Base-by-base conservation (phyloP, 2,113 vertebrate genomes). In the Caranx melampygus region DNA sequence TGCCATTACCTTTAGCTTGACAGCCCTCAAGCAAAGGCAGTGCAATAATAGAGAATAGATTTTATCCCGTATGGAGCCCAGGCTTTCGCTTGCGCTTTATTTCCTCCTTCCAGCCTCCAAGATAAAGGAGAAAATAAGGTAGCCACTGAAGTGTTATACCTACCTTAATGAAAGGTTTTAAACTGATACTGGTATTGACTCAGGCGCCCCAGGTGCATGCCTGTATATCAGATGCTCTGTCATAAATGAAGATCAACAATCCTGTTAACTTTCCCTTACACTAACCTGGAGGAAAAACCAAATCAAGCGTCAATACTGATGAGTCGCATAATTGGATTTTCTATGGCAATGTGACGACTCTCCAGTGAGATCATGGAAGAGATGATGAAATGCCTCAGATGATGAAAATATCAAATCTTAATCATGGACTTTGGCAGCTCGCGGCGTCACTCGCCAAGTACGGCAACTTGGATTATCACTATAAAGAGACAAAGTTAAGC, bases 31-130 rank as follows among this genome's bases (percentile, higher is more conserved):
- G 93, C 91, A 87, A 87, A 70, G 51, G 78, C 87, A 88, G 87
- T 78, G 90, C 90, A 92, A 94, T 94, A 94, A 94, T 91, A 89
- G 88, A 91, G 92, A 94, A 94, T 92, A 93, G 92, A 94, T 94
- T 92, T 91, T 92, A 93, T 95, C 92, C 91, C 90, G 66, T 91
- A 85, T 89, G 88, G 91, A 89, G 86, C 72, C 13, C 18, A 84
- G 82, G 86, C 81, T 87, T 87, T 85, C 52, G 78, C 84, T 79
- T 78, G 87, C 75, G 90, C 91, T 93, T 93, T 94, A 92, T 91
- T 93, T 92, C 84, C 82, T 88, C 86, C 81, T 87, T 85, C 90
- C 85, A 92, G 91, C 89, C 79, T 82, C 60, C 26, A 45, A 93
- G 93, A 94, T 93, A 90, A 90, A 85, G 76, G 71, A 74, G 89